Evolutionary conservation across 2,113 vertebrate genomes (phyloP).

Genomic region (Hyaena hyaena): DNA sequence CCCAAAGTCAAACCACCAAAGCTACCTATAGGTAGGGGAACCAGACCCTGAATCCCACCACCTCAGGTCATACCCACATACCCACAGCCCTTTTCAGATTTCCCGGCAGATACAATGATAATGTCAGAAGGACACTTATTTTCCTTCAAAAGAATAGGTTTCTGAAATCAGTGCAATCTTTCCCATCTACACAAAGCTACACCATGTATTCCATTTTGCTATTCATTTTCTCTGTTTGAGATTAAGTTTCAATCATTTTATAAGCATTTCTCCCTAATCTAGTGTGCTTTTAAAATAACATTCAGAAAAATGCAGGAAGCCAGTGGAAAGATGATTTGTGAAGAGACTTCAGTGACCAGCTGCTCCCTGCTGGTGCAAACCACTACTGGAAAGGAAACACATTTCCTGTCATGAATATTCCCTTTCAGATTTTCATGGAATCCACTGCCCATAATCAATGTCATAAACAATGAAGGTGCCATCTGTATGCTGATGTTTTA

Average conservation of each 20-base stretch:
- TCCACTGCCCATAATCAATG: conserved; percentile 1
- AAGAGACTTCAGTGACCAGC: conserved; percentile 4
- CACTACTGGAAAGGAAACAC: conserved; percentile 37
- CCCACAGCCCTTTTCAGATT: not conserved
- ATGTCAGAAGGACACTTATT: not conserved
- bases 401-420: conserved; percentile 57
- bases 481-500: conserved; percentile 38
- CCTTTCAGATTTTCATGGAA: conserved; percentile 25
- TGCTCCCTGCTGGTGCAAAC: not conserved
- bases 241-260: conserved; percentile 1
- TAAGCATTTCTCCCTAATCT: not conserved
- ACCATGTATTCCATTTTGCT: not conserved
- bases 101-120: not conserved
- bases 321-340: conserved; percentile 9
- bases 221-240: not conserved
- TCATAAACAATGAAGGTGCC: conserved; percentile 60
- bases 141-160: not conserved
- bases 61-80: not conserved
- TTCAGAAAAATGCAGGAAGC: not conserved
- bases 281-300: not conserved
- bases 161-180: conserved; percentile 1
- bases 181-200: not conserved
- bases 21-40: not conserved
- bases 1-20: not conserved
- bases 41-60: not conserved